phyloP scores from a whole-genome alignment of 2,797 vertebrate species.

The Hybognathus amarus region DNA sequence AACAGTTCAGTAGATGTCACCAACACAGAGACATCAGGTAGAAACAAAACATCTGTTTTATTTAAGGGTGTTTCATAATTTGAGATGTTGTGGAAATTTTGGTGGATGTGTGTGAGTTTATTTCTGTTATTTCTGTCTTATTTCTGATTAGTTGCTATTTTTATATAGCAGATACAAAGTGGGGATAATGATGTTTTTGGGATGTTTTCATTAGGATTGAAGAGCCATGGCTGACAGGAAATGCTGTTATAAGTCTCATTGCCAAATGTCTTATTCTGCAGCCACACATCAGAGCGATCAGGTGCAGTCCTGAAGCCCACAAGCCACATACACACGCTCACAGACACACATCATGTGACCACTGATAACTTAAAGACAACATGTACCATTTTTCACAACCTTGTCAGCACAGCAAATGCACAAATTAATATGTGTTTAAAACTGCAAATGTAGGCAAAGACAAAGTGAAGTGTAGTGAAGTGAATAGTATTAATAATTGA shows the following conservation, averaged over 20 bases:
- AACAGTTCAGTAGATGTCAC: constrained; percentile 11
- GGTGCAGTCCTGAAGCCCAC: constrained; percentile 61
- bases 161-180: neutral
- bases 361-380: neutral
- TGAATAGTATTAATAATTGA: neutral
- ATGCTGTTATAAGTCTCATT: constrained; percentile 63
- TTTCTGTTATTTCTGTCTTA: neutral
- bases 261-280: constrained; percentile 64
- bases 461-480: too few species aligned
- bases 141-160: neutral
- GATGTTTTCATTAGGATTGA: constrained; percentile 71
- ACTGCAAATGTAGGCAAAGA: neutral
- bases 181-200: neutral
- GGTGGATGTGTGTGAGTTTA: neutral
- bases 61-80: neutral
- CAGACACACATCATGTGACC: neutral
- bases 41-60: constrained; percentile 20
- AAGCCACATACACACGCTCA: too few species aligned
- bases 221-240: constrained; percentile 75
- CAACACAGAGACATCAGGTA: constrained; percentile 47
- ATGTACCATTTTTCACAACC: neutral
- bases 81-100: neutral
- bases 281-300: constrained; percentile 70
- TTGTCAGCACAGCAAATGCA: neutral
- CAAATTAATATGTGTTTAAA: neutral